Evolutionary conservation across 1,140 invertebrate species (phyloP).

Genomic region (Sogatella furcifera): DNA sequence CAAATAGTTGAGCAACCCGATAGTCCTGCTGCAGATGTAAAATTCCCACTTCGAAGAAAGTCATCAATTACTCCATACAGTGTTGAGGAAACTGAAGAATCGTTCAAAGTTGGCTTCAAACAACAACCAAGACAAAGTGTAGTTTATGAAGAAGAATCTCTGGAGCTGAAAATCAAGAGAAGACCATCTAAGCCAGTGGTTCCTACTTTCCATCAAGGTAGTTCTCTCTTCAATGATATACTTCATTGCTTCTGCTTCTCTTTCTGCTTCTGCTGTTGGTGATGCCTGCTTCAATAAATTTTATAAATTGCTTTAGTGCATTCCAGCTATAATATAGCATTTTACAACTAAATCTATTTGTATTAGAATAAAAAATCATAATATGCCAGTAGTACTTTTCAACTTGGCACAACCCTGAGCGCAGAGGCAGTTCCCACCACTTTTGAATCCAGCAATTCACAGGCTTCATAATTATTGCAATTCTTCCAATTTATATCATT

Average conservation of each 20-base stretch:
- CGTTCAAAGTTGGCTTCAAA: conserved; percentile 21
- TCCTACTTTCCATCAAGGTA: conserved; percentile 27
- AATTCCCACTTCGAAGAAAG: conserved; percentile 25
- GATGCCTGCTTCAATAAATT: too few species aligned
- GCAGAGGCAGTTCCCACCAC: too few species aligned
- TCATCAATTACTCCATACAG: conserved; percentile 19
- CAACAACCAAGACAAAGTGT: conserved; percentile 25
- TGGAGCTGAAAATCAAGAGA: conserved; percentile 42
- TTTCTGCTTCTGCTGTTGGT: too few species aligned
- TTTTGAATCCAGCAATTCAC: too few species aligned
- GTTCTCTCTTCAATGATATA: conserved; percentile 3
- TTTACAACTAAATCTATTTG: too few species aligned
- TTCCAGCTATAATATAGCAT: too few species aligned
- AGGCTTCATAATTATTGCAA: too few species aligned
- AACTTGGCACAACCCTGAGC: too few species aligned
- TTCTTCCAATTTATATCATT: too few species aligned
- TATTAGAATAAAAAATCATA: too few species aligned
- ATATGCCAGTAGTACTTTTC: too few species aligned
- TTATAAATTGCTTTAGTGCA: too few species aligned
- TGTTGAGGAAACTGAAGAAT: conserved; percentile 26
- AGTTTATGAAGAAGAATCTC: conserved; percentile 45
- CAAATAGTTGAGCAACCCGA: conserved; percentile 55
- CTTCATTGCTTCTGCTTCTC: neutral
- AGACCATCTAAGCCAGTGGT: conserved; percentile 42
- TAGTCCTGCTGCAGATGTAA: conserved; percentile 39